phyloP scores from a whole-genome alignment of 2,888 invertebrate species.

The Agriopis aurantiaria region DNA sequence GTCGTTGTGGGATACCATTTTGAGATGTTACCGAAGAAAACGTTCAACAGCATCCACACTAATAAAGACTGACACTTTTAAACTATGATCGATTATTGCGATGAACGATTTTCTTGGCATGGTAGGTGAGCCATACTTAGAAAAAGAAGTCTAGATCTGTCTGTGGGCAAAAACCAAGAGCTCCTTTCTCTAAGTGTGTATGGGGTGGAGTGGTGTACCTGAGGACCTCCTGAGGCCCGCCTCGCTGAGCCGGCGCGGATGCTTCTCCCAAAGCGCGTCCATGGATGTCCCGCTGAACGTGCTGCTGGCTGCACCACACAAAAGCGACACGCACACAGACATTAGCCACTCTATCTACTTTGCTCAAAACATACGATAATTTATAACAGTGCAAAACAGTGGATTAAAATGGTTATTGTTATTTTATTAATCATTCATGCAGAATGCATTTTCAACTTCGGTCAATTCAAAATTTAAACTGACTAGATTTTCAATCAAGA shows the following conservation, averaged over 20 bases:
- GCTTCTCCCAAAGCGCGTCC: conserved; percentile 91
- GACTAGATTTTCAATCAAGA: background rate
- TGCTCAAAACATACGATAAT: conserved; percentile 56
- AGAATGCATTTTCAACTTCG: conserved; percentile 10
- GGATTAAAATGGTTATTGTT: conserved; percentile 34
- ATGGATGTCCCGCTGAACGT: conserved; percentile 88
- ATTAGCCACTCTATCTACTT: conserved; percentile 76
- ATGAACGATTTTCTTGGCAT: conserved; percentile 37
- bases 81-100: background rate
- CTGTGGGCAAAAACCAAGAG: background rate
- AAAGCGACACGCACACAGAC: conserved; percentile 81
- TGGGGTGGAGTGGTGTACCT: conserved; percentile 81
- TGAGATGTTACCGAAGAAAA: conserved; percentile 14
- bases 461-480: background rate
- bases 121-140: conserved; percentile 42
- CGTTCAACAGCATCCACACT: conserved; percentile 11
- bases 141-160: background rate
- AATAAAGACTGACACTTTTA: background rate
- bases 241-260: conserved; percentile 91
- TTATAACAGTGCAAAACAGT: conserved; percentile 47
- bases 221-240: conserved; percentile 91
- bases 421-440: conserved; percentile 38
- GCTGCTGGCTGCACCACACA: conserved; percentile 84
- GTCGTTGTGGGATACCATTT: conserved; percentile 20
- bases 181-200: conserved; percentile 9